Conservation (phyloP, 2,113 vertebrate genomes). For the Chascanopsetta lugubris region DNA sequence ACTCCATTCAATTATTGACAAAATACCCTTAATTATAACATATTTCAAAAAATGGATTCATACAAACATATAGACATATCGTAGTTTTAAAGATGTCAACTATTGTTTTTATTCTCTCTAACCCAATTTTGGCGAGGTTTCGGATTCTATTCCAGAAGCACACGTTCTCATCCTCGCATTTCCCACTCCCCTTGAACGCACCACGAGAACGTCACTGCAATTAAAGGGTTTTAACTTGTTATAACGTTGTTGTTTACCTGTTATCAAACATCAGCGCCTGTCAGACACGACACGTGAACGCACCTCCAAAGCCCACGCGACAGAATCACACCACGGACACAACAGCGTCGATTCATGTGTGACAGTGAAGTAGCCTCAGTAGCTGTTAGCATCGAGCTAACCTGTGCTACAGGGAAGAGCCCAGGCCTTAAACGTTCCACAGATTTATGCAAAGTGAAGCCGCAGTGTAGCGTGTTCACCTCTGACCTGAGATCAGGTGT, state of each 20-base stretch:
- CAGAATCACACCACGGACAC: not conserved
- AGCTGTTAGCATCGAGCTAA: conserved; percentile 60
- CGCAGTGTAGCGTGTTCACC: rapidly evolving
- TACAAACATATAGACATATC: no score
- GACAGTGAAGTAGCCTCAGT: not conserved
- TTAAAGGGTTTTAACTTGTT: conserved; percentile 63
- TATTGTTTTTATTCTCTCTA: no score
- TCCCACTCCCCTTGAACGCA: conserved; percentile 42
- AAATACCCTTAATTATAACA: no score
- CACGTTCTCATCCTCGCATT: not conserved
- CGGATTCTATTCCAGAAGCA: not conserved
- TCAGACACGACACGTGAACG: not conserved
- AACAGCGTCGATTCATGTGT: not conserved
- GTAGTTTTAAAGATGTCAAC: not conserved
- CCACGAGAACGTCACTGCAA: conserved; percentile 61
- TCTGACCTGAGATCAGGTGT: rapidly evolving
- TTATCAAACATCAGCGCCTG: not conserved
- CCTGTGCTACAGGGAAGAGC: conserved; percentile 38
- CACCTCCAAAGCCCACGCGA: rapidly evolving
- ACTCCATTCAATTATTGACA: no score
- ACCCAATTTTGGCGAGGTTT: no score
- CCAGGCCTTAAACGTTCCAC: conserved; percentile 22
- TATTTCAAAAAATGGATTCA: no score
- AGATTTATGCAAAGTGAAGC: not conserved
- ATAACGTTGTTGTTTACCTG: conserved; percentile 31